Evolutionary conservation across 2,888 invertebrate genomes (phyloP).

Genomic region (Athalia rosae): DNA sequence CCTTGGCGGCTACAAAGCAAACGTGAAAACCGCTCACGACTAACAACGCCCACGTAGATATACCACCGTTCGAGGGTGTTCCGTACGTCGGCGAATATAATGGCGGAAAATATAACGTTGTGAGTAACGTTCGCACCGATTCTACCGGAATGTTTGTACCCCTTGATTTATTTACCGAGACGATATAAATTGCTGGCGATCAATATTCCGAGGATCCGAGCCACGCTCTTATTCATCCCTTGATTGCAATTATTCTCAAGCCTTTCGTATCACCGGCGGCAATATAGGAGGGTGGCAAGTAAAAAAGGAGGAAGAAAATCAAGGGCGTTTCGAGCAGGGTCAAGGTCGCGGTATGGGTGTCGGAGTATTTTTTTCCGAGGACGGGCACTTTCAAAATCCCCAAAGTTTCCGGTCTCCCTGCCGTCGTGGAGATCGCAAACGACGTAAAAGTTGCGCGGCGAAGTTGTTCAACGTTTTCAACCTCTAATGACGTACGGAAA

Average conservation of each 20-base stretch:
- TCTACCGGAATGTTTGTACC: neutral
- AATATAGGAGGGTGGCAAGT: neutral
- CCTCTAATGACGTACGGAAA: conserved; percentile 57
- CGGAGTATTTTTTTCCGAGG: neutral
- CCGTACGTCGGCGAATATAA: conserved; percentile 4
- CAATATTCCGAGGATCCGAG: neutral
- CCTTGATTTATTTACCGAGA: conserved; percentile 13
- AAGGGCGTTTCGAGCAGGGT: conserved; percentile 1
- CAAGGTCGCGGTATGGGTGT: conserved; percentile 11
- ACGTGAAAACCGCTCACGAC: conserved; percentile 42
- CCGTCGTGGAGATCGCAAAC: conserved; percentile 1
- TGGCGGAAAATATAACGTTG: neutral
- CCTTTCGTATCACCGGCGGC: conserved; percentile 6
- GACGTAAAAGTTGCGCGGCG: conserved; percentile 30
- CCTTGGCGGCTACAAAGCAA: conserved; percentile 35
- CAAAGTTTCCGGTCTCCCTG: neutral
- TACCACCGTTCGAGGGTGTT: neutral
- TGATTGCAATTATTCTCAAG: conserved; percentile 29
- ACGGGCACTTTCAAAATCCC: neutral
- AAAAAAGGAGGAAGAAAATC: neutral
- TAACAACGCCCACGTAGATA: conserved; percentile 1
- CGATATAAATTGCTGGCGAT: neutral
- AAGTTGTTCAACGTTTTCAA: conserved; percentile 17
- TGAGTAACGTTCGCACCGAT: conserved; percentile 10
- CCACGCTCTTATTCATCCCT: neutral